phyloP scores from a whole-genome alignment of 2,797 vertebrate genomes.

The Aldrovandia affinis region DNA sequence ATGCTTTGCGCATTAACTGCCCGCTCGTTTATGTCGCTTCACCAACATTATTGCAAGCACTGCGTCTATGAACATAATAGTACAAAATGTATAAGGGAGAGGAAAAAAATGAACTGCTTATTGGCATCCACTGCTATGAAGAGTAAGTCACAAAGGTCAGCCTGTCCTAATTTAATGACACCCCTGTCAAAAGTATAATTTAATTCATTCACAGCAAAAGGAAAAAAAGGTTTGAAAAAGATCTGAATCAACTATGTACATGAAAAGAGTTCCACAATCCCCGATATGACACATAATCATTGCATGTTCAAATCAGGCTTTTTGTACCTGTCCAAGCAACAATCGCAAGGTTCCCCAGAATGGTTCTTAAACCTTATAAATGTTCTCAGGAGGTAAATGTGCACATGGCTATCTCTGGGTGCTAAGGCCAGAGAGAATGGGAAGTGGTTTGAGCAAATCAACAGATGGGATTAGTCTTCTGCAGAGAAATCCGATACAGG shows the following conservation, averaged over 20 bases:
- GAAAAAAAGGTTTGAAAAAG: not conserved
- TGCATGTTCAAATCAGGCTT: not conserved
- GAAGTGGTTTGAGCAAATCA: not conserved
- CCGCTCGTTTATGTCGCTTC: no score
- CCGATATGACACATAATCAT: not conserved
- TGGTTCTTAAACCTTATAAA: not conserved
- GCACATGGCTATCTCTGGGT: not conserved
- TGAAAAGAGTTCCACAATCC: not conserved
- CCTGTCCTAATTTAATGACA: no score
- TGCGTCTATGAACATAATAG: no score
- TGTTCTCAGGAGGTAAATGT: no score
- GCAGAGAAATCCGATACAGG: not conserved
- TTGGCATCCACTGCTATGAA: no score
- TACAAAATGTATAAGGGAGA: no score
- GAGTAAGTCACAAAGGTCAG: no score
- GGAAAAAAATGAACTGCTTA: no score
- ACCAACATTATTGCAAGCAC: no score
- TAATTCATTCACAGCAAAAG: not conserved
- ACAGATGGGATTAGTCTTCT: not conserved
- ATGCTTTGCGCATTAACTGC: no score
- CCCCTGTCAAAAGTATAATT: no score
- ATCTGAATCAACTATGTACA: no score
- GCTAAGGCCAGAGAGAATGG: not conserved
- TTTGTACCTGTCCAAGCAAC: not conserved
- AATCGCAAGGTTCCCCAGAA: not conserved